A percentile compares a stretch with the other conserved stretches of the same genome.
Conservation (phyloP, 2,113 vertebrate genomes). For the Takifugu bimaculatus region DNA sequence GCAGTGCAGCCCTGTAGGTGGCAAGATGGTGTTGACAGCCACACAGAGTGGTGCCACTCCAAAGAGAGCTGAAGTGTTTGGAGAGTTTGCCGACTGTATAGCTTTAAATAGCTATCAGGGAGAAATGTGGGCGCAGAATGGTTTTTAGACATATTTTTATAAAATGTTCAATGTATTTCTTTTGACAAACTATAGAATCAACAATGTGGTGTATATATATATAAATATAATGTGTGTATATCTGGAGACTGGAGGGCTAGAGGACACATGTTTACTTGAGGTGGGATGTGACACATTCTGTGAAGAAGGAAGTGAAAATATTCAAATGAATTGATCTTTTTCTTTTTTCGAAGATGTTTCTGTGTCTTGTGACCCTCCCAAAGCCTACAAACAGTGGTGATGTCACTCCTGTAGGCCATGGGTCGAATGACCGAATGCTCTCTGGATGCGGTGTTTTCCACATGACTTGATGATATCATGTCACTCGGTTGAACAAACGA, state of each 20-base stretch:
- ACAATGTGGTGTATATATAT: not conserved
- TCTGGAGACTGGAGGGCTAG: constrained; percentile 56
- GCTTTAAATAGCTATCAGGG: too few species aligned
- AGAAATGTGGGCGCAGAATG: too few species aligned
- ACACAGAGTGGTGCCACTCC: constrained; percentile 49
- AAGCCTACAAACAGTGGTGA: constrained; percentile 37
- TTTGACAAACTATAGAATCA: not conserved
- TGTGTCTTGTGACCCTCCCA: constrained; percentile 71
- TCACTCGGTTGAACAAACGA: constrained; percentile 20
- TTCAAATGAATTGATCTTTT: constrained; percentile 66
- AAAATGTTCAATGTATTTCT: not conserved
- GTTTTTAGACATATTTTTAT: not conserved
- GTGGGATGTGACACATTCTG: constrained; percentile 60
- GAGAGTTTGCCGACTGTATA: constrained; percentile 3
- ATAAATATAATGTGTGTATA: constrained; percentile 16
- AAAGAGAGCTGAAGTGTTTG: constrained; percentile 16
- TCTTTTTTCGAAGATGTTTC: constrained; percentile 40
- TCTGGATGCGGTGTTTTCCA: constrained; percentile 25
- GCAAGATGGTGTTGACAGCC: constrained; percentile 62
- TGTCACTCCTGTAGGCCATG: constrained; percentile 44
- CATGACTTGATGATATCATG: constrained; percentile 46
- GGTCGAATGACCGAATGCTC: constrained; percentile 36
- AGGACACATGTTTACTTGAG: constrained; percentile 70
- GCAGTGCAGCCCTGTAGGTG: constrained; percentile 52
- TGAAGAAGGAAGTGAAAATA: constrained; percentile 80